A percentile compares a stretch with the other conserved stretches of the same genome.
Conservation (phyloP, 2,797 vertebrate genomes). For the Hoplostethus atlanticus region DNA sequence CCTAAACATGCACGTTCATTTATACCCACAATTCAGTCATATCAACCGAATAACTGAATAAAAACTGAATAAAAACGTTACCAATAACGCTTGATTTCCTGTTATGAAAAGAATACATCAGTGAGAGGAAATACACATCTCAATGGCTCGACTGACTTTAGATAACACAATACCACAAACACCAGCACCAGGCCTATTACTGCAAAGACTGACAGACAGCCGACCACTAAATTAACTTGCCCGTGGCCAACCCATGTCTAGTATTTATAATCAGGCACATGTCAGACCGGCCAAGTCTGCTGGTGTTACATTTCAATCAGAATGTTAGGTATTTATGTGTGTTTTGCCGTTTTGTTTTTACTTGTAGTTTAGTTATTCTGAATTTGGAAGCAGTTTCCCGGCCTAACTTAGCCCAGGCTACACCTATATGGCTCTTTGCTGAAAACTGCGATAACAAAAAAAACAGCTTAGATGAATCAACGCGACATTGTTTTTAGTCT, state of each 20-base stretch:
- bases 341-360: too few species aligned
- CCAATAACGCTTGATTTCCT: constrained; percentile 27
- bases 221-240: not conserved
- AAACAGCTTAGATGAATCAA: not conserved
- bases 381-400: not conserved
- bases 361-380: too few species aligned
- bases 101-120: constrained; percentile 14
- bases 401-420: too few species aligned
- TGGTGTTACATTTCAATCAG: too few species aligned
- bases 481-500: constrained; percentile 29
- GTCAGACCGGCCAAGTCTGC: too few species aligned
- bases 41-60: too few species aligned
- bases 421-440: too few species aligned
- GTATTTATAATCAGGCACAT: too few species aligned
- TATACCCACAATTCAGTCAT: not conserved
- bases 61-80: too few species aligned
- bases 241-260: not conserved
- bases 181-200: not conserved
- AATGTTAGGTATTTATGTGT: too few species aligned
- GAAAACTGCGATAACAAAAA: not conserved
- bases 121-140: constrained; percentile 11
- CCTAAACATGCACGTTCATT: constrained; percentile 17
- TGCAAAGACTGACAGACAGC: not conserved
- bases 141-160: not conserved
- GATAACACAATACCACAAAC: not conserved